These are phyloP conservation scores for Syngnathus scovelli DNA, from an alignment of 2,113 vertebrate genomes.

Conservation along the genomic window DNA sequence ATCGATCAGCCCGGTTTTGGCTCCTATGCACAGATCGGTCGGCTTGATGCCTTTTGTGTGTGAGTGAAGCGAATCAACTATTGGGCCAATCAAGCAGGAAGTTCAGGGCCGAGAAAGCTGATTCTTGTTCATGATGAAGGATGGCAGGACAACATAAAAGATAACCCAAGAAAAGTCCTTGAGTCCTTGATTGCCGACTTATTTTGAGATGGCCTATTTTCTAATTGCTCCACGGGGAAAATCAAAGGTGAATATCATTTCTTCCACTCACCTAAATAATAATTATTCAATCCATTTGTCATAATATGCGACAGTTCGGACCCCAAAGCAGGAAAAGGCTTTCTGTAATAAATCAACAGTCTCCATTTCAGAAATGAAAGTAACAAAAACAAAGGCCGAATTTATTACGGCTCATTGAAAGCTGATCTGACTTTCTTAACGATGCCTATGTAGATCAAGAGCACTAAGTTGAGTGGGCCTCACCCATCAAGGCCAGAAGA, in stretches of 20 bases:
- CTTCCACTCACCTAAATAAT: neutral
- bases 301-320: too few species aligned
- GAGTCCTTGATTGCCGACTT: neutral
- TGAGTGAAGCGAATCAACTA: constrained; percentile 62
- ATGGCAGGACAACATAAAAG: neutral
- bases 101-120: constrained; percentile 19
- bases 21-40: constrained; percentile 54
- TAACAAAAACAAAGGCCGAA: neutral
- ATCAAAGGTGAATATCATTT: neutral
- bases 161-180: neutral
- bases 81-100: constrained; percentile 50
- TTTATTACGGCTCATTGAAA: neutral
- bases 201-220: neutral
- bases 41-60: constrained; percentile 58
- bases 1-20: constrained; percentile 52
- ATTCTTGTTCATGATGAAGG: constrained; percentile 14
- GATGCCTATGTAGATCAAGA: constrained; percentile 17
- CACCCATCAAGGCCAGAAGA: constrained; percentile 9
- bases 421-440: neutral
- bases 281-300: too few species aligned
- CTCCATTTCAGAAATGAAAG: too few species aligned
- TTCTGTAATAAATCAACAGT: too few species aligned
- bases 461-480: constrained; percentile 32
- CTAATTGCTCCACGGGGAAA: neutral
- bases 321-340: too few species aligned